A percentile compares a stretch with the other conserved stretches of the same genome.
phyloP scores from a whole-genome alignment of 2,797 vertebrate genomes.

The Gallinago solitaria region DNA sequence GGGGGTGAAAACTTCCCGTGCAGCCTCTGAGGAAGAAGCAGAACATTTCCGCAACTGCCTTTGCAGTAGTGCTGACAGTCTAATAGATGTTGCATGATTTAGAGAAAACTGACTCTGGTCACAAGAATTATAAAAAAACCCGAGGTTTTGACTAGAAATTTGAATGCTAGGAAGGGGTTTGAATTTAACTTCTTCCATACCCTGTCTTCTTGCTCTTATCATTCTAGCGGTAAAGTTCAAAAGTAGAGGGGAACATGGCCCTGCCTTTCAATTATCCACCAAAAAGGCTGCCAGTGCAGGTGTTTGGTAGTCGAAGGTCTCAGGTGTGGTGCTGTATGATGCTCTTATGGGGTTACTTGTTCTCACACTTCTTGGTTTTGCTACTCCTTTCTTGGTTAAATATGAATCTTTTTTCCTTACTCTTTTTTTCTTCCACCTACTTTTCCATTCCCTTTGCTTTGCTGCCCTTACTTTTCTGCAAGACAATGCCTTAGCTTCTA shows the following conservation, averaged over 20 bases:
- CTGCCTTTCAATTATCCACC: background rate
- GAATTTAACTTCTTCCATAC: background rate
- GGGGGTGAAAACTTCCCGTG: background rate
- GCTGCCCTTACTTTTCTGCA: background rate
- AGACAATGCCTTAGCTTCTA: background rate
- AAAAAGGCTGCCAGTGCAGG: background rate
- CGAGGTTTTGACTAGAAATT: background rate
- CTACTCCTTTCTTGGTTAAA: background rate
- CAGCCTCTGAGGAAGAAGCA: background rate
- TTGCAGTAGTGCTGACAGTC: background rate
- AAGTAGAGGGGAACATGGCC: background rate
- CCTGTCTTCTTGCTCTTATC: background rate
- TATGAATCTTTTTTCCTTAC: background rate
- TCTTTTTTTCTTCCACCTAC: background rate
- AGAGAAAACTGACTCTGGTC: background rate
- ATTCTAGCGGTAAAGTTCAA: background rate
- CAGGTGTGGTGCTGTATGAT: background rate
- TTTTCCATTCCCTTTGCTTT: constrained; percentile 8
- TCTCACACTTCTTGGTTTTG: background rate
- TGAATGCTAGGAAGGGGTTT: background rate
- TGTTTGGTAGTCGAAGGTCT: background rate
- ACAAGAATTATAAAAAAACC: background rate
- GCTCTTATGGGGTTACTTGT: background rate
- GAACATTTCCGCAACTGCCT: background rate
- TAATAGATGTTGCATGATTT: background rate